Conservation (phyloP, 2,888 invertebrate genomes). For the Polylopha cassiicola region DNA sequence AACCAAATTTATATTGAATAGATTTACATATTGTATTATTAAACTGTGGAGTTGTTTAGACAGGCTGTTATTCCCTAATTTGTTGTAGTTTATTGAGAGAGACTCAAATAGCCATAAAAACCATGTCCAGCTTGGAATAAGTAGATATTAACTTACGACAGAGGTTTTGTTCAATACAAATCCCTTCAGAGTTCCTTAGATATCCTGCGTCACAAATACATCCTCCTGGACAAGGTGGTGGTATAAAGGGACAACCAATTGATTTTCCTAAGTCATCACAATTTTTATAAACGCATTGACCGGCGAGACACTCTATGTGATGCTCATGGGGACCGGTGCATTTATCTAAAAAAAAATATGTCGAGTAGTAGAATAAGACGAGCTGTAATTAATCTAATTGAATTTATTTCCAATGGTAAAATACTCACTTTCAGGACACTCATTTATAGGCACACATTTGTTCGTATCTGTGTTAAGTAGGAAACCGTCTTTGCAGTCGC, state of each 20-base stretch:
- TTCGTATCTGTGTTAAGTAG: slow-evolving; percentile 4
- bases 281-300: slow-evolving; percentile 13
- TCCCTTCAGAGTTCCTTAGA: slow-evolving; percentile 8
- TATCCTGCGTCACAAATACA: slow-evolving; percentile 16
- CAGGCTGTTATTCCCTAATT: too few species aligned
- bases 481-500: slow-evolving; percentile 16
- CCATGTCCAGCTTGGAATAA: too few species aligned
- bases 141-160: slow-evolving; percentile 21
- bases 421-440: slow-evolving; percentile 13
- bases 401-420: neutral
- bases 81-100: too few species aligned
- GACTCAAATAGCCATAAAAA: too few species aligned
- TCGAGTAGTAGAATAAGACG: too few species aligned
- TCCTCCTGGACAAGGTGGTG: slow-evolving; percentile 13
- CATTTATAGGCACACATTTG: slow-evolving; percentile 9
- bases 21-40: too few species aligned
- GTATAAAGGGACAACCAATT: slow-evolving; percentile 7
- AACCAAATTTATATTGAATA: too few species aligned
- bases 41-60: too few species aligned
- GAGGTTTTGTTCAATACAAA: slow-evolving; percentile 7
- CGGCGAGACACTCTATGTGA: slow-evolving; percentile 9
- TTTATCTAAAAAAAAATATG: neutral
- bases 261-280: slow-evolving; percentile 11
- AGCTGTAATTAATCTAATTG: neutral
- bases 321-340: slow-evolving; percentile 15